These are phyloP conservation scores for Drosophila orosa DNA, from an alignment of 1,140 invertebrate species.

Conservation along the genomic window DNA sequence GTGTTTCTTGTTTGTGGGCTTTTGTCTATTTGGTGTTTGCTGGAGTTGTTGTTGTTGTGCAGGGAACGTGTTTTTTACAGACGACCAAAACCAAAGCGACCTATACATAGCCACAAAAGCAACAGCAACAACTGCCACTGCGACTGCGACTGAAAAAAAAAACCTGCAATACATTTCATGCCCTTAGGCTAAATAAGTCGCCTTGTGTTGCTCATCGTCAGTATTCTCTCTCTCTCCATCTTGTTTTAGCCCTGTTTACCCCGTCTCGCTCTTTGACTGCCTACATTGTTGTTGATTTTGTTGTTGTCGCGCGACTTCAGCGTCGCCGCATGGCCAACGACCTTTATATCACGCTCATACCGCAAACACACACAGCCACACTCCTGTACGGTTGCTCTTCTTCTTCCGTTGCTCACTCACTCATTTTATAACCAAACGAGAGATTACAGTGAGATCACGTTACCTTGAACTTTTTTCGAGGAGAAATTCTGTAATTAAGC, in stretches of 20 bases:
- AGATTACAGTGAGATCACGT: slow-evolving; percentile 12
- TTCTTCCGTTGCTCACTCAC: slow-evolving; percentile 63
- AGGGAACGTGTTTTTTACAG: slow-evolving; percentile 71
- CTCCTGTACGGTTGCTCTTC: slow-evolving; percentile 35
- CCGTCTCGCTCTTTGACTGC: slow-evolving; percentile 34
- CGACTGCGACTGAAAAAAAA: slow-evolving; percentile 39
- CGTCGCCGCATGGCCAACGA: slow-evolving; percentile 76
- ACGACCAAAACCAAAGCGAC: slow-evolving; percentile 52
- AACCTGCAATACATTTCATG: slow-evolving; percentile 79
- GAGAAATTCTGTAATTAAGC: no score
- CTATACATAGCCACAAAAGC: slow-evolving; percentile 43
- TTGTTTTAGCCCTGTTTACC: slow-evolving; percentile 15
- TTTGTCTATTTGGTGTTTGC: slow-evolving; percentile 29
- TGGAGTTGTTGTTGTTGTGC: slow-evolving; percentile 26
- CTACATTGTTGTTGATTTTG: slow-evolving; percentile 55
- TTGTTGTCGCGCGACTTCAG: slow-evolving; percentile 66
- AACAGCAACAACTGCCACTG: slow-evolving; percentile 34
- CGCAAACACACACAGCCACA: slow-evolving; percentile 28
- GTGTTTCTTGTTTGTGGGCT: slow-evolving; percentile 47
- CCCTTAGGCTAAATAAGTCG: slow-evolving; percentile 78
- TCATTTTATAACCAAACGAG: slow-evolving; percentile 37
- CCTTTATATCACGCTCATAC: slow-evolving; percentile 71
- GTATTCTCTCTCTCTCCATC: slow-evolving; percentile 24
- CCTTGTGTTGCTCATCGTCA: slow-evolving; percentile 50
- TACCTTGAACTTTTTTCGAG: background rate